Conservation (phyloP, 1,140 invertebrate species). For the Prorops nasuta region DNA sequence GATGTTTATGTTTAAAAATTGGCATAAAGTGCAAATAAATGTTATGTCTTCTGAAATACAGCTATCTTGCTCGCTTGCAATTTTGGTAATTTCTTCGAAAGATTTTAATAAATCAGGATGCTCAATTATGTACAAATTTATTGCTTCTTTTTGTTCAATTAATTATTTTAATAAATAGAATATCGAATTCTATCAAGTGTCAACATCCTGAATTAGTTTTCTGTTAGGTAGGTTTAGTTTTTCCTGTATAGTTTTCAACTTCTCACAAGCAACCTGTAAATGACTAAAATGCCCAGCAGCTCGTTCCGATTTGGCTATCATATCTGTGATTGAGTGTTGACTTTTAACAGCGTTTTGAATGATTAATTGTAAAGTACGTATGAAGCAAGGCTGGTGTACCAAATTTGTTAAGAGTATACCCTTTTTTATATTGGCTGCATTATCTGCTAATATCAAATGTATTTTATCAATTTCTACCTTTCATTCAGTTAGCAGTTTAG, state of each 20-base stretch:
- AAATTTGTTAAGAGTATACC: neutral
- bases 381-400: neutral
- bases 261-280: neutral
- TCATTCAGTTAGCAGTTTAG: neutral
- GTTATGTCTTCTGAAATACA: neutral
- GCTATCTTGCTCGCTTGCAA: neutral
- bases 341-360: neutral
- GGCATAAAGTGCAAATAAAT: neutral
- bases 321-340: neutral
- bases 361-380: neutral
- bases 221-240: conserved; percentile 38
- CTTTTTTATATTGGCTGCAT: neutral
- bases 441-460: neutral
- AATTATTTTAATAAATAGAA: neutral
- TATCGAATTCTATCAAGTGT: conserved; percentile 9
- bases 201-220: conserved; percentile 23
- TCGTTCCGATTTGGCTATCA: neutral
- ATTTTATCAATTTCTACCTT: neutral
- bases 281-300: neutral
- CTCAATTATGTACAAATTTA: neutral
- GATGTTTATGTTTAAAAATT: no score
- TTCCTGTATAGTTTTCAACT: neutral
- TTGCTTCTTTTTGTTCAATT: neutral
- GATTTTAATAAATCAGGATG: neutral
- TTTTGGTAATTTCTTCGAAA: conserved; percentile 1